Conservation (phyloP, 2,113 vertebrate genomes). For the Scomber scombrus region DNA sequence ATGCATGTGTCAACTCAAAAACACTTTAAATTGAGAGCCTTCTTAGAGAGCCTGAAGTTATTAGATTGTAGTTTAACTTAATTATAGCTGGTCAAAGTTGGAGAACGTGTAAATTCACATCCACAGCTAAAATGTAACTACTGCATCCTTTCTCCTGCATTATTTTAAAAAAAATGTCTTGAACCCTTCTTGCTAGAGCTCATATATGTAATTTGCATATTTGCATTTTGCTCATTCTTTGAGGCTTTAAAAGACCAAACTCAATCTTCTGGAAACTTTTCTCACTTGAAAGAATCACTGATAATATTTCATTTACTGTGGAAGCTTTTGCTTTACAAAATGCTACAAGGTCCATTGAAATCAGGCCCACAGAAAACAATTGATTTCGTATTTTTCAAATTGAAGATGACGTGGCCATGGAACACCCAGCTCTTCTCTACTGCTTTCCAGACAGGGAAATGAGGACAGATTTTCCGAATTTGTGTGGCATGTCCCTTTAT, state of each 20-base stretch:
- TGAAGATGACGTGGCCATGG: constrained; percentile 1
- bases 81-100: background rate
- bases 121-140: background rate
- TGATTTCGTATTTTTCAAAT: constrained; percentile 44
- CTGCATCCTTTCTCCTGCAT: background rate
- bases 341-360: constrained; percentile 20
- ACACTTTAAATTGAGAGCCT: background rate
- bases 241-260: background rate
- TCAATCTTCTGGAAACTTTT: constrained; percentile 11
- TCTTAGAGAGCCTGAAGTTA: background rate
- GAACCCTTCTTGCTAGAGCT: background rate
- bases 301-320: constrained; percentile 5
- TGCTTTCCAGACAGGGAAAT: constrained; percentile 54
- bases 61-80: background rate
- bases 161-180: background rate
- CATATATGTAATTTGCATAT: background rate
- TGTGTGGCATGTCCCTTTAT: constrained; percentile 65
- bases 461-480: constrained; percentile 68
- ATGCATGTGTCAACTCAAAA: too few species aligned
- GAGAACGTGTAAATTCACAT: background rate
- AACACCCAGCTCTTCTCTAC: constrained; percentile 43
- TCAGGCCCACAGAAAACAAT: constrained; percentile 21
- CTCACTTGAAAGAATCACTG: background rate
- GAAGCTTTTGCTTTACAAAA: constrained; percentile 21
- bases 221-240: constrained; percentile 15